phyloP scores from a whole-genome alignment of 2,797 vertebrate species.

The Sebastes aleutianus region DNA sequence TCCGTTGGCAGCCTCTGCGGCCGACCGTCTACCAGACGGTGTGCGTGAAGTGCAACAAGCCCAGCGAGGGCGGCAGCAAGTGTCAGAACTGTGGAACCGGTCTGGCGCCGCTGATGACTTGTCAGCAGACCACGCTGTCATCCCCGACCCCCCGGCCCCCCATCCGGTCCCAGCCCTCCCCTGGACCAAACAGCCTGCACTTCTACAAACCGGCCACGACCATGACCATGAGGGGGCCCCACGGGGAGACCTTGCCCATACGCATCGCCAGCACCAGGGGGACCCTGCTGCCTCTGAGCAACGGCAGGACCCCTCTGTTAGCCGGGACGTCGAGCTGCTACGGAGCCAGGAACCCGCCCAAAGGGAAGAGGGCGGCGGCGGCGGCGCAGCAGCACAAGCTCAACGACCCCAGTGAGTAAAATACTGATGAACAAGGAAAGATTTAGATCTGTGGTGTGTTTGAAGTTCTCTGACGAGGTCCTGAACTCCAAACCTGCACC shows the following conservation, averaged over 20 bases:
- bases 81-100: constrained; percentile 84
- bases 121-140: constrained; percentile 76
- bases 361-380: constrained; percentile 76
- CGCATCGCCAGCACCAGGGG: constrained; percentile 74
- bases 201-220: constrained; percentile 84
- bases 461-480: neutral
- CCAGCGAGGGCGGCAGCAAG: constrained; percentile 82
- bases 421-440: neutral
- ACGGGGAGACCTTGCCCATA: constrained; percentile 65
- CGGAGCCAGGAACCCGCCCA: constrained; percentile 72
- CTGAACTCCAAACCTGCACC: too few relatives aligned
- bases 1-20: constrained; percentile 71
- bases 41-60: constrained; percentile 84
- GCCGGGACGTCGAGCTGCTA: constrained; percentile 73
- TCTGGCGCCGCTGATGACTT: constrained; percentile 71
- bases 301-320: constrained; percentile 80
- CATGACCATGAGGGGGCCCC: constrained; percentile 69
- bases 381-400: constrained; percentile 79
- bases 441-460: neutral
- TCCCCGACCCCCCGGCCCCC: constrained; percentile 84
- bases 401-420: constrained; percentile 93
- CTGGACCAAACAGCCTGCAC: constrained; percentile 79
- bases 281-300: constrained; percentile 77
- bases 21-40: constrained; percentile 75
- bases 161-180: constrained; percentile 83